Percentiles rank a stretch among this genome's conserved stretches.
Evolutionary conservation across 1,140 invertebrate genomes (phyloP).

Genomic region (Hirudo medicinalis): DNA sequence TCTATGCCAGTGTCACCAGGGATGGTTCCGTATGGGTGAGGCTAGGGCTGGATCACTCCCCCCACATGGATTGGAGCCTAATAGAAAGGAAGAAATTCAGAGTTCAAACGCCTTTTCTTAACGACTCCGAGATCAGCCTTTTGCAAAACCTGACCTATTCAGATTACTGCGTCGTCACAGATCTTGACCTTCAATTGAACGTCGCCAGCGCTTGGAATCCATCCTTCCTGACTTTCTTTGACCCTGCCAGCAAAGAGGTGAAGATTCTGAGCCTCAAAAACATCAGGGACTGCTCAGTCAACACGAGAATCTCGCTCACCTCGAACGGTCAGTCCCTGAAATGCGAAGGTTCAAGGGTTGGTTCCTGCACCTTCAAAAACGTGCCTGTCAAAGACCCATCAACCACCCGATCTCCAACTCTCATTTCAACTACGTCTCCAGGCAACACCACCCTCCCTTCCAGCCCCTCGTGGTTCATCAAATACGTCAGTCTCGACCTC

Average conservation of each 20-base stretch:
- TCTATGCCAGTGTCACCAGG: conserved; percentile 20
- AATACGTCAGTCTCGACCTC: conserved; percentile 21
- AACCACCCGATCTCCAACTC: background rate
- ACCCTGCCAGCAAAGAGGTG: conserved; percentile 11
- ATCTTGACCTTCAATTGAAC: conserved; percentile 18
- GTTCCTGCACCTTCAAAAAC: conserved; percentile 15
- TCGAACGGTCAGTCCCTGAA: conserved; percentile 17
- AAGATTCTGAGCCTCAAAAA: conserved; percentile 6
- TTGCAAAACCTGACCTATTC: conserved; percentile 17
- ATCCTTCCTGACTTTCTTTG: conserved; percentile 18
- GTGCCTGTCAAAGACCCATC: background rate
- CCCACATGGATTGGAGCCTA: conserved; percentile 19
- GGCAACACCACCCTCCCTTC: background rate
- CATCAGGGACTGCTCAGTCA: conserved; percentile 14
- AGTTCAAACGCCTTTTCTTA: conserved; percentile 12
- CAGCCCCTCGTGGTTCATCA: conserved; percentile 15
- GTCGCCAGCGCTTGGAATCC: conserved; percentile 20
- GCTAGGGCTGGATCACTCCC: conserved; percentile 15
- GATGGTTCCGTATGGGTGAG: conserved; percentile 22
- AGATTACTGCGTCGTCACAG: conserved; percentile 23
- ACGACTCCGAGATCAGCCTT: conserved; percentile 11
- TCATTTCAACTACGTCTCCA: background rate
- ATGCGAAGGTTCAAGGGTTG: conserved; percentile 16
- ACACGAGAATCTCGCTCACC: conserved; percentile 15
- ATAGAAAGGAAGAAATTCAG: background rate